Evolutionary conservation across 2,888 invertebrate genomes (phyloP), one percentile per base, ranked within the genome.

Genomic region (Hecatera dysodea): DNA sequence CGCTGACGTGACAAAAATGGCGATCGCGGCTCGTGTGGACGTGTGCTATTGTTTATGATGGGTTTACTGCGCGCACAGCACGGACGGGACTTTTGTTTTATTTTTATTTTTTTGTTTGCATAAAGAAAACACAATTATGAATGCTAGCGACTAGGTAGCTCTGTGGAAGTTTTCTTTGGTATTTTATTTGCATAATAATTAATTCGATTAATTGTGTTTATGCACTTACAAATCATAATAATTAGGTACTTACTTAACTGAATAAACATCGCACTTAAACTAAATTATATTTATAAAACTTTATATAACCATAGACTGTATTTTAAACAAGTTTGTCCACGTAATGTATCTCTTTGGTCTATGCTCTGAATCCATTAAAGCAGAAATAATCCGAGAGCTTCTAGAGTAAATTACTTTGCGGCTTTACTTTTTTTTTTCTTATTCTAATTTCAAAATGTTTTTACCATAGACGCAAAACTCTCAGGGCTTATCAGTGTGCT

Each of bases 1-100:
- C 27, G 72, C 53, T 80, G 64, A 65, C 76, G 77, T 79, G 78
- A 75, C 72, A 75, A 79, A 79, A 79, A 79, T 80, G 29, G 27
- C 57, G 53, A 80, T 65, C 64, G 42, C 57, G 33, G 33, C 57
- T 36, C 22, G 67, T 57, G 42, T 50, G 55, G 36, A 44, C 24
- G 44, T 52, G 64, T 57, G 50, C 24, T 67, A 70, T 67, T 72
- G 77, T 75, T 71, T 67, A 61, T 64, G 64, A 53, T 15, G 11
- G 55, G 56, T 62, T 61, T 33, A 50, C n/a, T 48, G n/a, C 29
- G 42, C 27, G 53, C 59, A 46, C 12, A 33, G n/a, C 15, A 48
- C 19, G 17, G 22, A 36, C 19, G 8, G 7, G 17, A 56, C 11
- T 52, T 6, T 50, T 50, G 27, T 36, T 15, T 11, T 33, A 2